Evolutionary conservation across 2,797 vertebrate genomes (phyloP).

Genomic region (Tokudaia tokunoshimensis): DNA sequence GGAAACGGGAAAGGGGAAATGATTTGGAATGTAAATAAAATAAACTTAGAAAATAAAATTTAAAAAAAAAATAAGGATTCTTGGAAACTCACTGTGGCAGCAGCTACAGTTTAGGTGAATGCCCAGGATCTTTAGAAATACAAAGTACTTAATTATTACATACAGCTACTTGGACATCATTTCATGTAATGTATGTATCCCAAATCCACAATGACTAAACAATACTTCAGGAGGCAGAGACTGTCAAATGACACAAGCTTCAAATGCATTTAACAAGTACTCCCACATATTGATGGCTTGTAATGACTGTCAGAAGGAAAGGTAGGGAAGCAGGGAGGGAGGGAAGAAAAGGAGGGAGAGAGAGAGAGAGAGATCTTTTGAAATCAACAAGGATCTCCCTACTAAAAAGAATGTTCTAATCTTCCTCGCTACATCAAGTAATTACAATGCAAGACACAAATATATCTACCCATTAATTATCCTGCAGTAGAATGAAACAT

Average conservation of each 20-base stretch:
- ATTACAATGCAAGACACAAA: not conserved
- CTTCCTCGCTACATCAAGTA: not conserved
- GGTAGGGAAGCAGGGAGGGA: no score
- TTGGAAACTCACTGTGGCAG: slow-evolving; percentile 26
- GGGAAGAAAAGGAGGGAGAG: no score
- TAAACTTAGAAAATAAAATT: no score
- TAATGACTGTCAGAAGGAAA: not conserved
- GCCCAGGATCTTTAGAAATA: not conserved
- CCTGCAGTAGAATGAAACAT: not conserved
- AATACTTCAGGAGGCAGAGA: not conserved
- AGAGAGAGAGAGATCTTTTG: not conserved
- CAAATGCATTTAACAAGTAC: not conserved
- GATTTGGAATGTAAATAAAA: no score
- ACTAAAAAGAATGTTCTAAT: not conserved
- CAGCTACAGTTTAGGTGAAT: not conserved
- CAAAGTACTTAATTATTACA: not conserved
- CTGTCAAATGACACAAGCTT: not conserved
- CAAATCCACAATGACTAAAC: not conserved
- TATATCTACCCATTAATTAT: not conserved
- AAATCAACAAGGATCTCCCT: slow-evolving; percentile 1
- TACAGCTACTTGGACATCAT: not conserved
- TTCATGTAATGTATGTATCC: not conserved
- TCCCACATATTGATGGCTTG: not conserved
- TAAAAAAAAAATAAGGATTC: not conserved
- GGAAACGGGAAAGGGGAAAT: no score